phyloP scores from a whole-genome alignment of 1,140 invertebrate genomes.

The Temnothorax nylanderi region DNA sequence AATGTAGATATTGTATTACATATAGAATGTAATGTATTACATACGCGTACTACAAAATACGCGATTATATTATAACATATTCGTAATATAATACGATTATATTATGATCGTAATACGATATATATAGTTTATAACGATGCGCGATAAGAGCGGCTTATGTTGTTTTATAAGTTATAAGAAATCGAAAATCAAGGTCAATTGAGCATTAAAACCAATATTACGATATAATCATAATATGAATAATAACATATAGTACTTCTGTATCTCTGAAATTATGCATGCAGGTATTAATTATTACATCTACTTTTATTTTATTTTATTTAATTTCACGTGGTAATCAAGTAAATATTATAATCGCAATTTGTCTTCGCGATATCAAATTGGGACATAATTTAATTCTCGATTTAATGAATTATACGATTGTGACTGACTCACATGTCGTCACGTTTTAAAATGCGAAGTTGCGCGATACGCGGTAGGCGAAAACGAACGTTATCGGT shows the following conservation, averaged over 20 bases:
- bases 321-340: background rate
- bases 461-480: background rate
- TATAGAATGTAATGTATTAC: no score
- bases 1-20: no score
- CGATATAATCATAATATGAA: background rate
- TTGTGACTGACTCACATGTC: background rate
- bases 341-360: background rate
- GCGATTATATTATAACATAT: no score
- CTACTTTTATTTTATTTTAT: background rate
- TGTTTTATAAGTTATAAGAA: background rate
- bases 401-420: background rate
- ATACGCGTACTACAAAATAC: no score
- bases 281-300: background rate
- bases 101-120: no score
- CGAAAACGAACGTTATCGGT: slow-evolving; percentile 7
- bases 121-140: no score
- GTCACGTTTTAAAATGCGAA: background rate
- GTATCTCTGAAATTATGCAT: background rate
- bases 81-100: no score
- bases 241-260: background rate
- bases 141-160: no score
- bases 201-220: background rate
- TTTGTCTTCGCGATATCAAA: background rate
- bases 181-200: background rate
- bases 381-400: slow-evolving; percentile 14